Base-by-base conservation (phyloP, 2,888 invertebrate genomes). In the Antheraea assamensis region DNA sequence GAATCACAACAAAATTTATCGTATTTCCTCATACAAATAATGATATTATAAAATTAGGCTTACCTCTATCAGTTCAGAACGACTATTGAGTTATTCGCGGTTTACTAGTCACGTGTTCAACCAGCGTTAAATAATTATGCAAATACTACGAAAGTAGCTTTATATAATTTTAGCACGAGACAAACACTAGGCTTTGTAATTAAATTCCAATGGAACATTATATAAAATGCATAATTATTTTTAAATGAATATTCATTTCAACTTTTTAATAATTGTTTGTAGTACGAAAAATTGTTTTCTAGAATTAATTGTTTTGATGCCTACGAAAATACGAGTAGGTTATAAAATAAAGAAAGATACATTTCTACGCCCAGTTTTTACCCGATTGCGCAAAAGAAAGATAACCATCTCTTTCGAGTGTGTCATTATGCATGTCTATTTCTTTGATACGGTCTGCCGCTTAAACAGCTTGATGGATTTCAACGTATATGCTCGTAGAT, bases 181-280 rank as follows among this genome's bases (percentile, higher is more conserved):
- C 15, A 27, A 27, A 27, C 61, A 30, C 27, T 13, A 61, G 27
- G 27, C 61, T 17, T 17, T 27, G 24, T 17, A 61, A 61, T 61
- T 61, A 61, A 30, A 64, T 30, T 64, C 15, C 15, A 27, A 30
- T 64, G 27, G 61, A 27, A 27, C 5, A 30, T 64, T 64, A 64
- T 30, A 64, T 30, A 64, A 64, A 64, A 64, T 64, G 30, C 61
- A 30, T 64, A 30, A 64, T 27, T 64, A 64, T 64, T 64, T 30
- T 64, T 27, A 64, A 30, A 4, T 4, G 19, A 64, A 17, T 64
- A 2, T 27, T 64, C 61, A 64, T 27, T 30, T 0, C 5, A 61
- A 3, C 15, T 17, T 10, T 64, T 64, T 30, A 64, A 27, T 17
- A 30, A 13, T 64, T 10, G 61, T 27, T 30, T 30, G 27, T 27